Conservation (phyloP, 2,888 invertebrate species). For the Andrena bucephala region DNA sequence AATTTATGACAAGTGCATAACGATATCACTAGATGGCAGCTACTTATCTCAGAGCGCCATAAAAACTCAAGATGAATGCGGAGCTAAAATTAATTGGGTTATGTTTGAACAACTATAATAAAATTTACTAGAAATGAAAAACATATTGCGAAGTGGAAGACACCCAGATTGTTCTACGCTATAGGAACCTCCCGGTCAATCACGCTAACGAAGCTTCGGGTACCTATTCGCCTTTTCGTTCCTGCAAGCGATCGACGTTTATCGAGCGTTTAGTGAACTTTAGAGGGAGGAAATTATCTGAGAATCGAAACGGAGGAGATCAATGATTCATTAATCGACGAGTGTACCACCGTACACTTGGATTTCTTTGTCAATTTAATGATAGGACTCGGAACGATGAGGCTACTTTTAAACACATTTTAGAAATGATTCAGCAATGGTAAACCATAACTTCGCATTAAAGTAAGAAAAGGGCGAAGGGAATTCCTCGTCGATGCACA, state of each 20-base stretch:
- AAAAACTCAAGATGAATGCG: too few species aligned
- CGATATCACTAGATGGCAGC: too few species aligned
- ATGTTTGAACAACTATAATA: not conserved
- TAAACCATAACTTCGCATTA: not conserved
- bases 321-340: not conserved
- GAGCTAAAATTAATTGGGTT: too few species aligned
- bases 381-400: too few species aligned
- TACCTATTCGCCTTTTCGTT: not conserved
- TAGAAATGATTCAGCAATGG: not conserved
- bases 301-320: not conserved
- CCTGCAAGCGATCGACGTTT: not conserved
- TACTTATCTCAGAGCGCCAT: too few species aligned
- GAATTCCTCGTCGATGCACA: constrained; percentile 19
- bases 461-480: not conserved
- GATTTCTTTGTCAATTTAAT: too few species aligned
- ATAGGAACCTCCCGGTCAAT: not conserved
- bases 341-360: not conserved
- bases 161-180: not conserved
- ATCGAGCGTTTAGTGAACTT: not conserved
- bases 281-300: not conserved
- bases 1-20: not conserved
- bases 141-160: not conserved
- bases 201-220: not conserved
- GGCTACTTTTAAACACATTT: too few species aligned
- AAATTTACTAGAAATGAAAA: not conserved